Evolutionary conservation across 2,797 vertebrate genomes (phyloP), one percentile per base, ranked within the genome.

Genomic region (Gadopsis bispinosus): DNA sequence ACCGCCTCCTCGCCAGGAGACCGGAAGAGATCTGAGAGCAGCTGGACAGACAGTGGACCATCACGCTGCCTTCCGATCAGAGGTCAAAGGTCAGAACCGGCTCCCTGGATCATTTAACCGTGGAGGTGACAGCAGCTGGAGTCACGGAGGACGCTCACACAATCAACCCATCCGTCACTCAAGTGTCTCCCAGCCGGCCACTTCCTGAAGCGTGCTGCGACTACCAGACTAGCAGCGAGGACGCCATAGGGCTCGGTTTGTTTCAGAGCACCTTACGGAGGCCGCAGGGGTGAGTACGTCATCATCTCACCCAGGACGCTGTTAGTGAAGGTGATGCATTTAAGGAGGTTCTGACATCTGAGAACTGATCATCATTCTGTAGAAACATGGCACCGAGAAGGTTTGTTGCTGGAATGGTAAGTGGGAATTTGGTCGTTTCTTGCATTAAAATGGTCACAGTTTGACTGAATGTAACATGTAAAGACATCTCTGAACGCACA

Each of bases 71-170:
- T 47, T 7, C 37, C 43, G 4, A 20, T 2, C 26, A 6, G 63
- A 43, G 55, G 63, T 51, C 73, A 75, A 60, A 75, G 64, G 64
- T 60, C 63, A 41, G 5, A 20, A 26, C 7, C 7, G 31, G 37
- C 5, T 56, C 53, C 31, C n/a, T 0, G 39, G 26, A 31, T 31
- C 53, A n/a, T 55, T 68, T 54, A 53, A 29, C n/a, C 19, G 14
- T 2, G 17, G 29, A 63, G 22, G 22, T 5, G 48, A 17, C 45
- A 47, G 6, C 13, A 43, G 43, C 39, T 41, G 10, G 3, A 41
- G 39, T 48, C 16, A 17, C 43, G 0, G 43, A 45, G 43, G 39
- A 41, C 39, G 3, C 39, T 41, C 11, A 10, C 37, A 41, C 11
- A 14, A 45, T 45, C 43, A 17, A 17, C 6, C 6, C 43, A 16